Evolutionary conservation across 2,113 vertebrate genomes (phyloP).

Genomic region (Ibidorhyncha struthersii): DNA sequence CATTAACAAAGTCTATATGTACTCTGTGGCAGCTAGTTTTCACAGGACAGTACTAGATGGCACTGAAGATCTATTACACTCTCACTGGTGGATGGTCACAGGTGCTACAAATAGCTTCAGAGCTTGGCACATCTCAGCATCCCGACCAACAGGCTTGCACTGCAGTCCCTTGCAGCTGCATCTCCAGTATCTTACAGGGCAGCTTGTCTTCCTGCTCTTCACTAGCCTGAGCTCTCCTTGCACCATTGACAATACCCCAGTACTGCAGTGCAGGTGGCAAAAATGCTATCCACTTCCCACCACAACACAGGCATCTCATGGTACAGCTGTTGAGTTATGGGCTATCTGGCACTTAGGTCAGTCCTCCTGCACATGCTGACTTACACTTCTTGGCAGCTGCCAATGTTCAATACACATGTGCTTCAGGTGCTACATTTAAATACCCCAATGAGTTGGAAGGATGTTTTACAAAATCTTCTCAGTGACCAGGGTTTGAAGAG

Average conservation of each 20-base stretch:
- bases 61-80: neutral
- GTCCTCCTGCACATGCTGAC: neutral
- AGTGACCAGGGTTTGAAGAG: neutral
- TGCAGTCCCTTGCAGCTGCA: neutral
- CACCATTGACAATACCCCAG: neutral
- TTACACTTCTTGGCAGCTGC: neutral
- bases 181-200: neutral
- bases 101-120: neutral
- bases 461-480: neutral
- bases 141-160: neutral
- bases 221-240: neutral
- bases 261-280: neutral
- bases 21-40: neutral
- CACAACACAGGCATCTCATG: neutral
- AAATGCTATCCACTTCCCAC: neutral
- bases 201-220: neutral
- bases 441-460: neutral
- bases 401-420: neutral
- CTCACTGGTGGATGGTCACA: neutral
- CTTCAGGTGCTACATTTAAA: neutral
- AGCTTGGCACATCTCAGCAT: neutral
- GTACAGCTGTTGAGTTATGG: neutral
- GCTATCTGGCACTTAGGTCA: neutral
- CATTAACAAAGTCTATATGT: rapidly evolving
- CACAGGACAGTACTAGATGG: neutral